Conservation (phyloP, 2,888 invertebrate species). For the Drosophila quinaria region DNA sequence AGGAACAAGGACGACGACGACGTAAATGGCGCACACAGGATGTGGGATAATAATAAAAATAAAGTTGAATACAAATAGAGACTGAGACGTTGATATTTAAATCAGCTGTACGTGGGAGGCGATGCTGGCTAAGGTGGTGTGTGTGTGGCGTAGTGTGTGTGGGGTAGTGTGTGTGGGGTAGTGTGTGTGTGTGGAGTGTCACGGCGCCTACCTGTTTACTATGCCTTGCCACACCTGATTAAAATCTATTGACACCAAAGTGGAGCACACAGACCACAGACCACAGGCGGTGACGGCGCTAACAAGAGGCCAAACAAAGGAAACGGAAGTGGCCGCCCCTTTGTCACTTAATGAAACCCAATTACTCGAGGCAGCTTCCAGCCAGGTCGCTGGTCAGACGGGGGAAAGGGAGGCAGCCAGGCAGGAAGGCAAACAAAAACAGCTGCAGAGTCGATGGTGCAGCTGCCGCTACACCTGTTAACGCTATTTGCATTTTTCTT, state of each 20-base stretch:
- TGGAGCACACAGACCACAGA: conserved; percentile 58
- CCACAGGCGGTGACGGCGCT: conserved; percentile 27
- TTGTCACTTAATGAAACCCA: conserved; percentile 69
- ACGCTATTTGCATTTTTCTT: conserved; percentile 72
- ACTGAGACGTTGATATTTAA: conserved; percentile 62
- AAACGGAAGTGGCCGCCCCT: conserved; percentile 44
- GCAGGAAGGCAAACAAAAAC: conserved; percentile 65
- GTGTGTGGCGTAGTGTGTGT: not conserved
- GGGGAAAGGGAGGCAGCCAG: too few species aligned
- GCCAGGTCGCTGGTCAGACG: not conserved
- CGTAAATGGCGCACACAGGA: conserved; percentile 27
- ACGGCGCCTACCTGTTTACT: conserved; percentile 63
- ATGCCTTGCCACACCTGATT: conserved; percentile 79
- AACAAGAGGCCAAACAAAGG: conserved; percentile 41
- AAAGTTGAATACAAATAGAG: conserved; percentile 49
- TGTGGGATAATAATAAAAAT: conserved; percentile 38
- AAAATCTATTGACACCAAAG: conserved; percentile 77
- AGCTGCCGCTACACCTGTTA: conserved; percentile 69
- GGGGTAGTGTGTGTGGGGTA: not conserved
- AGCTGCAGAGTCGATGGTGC: conserved; percentile 65
- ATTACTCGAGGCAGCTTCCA: conserved; percentile 52
- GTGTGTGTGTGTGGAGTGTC: not conserved
- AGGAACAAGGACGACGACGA: conserved; percentile 12
- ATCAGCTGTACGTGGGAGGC: conserved; percentile 39
- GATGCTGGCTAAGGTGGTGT: not conserved